A percentile compares a stretch with the other conserved stretches of the same genome.
Evolutionary conservation across 1,140 invertebrate genomes (phyloP).

Genomic region (Dreissena rostriformis): DNA sequence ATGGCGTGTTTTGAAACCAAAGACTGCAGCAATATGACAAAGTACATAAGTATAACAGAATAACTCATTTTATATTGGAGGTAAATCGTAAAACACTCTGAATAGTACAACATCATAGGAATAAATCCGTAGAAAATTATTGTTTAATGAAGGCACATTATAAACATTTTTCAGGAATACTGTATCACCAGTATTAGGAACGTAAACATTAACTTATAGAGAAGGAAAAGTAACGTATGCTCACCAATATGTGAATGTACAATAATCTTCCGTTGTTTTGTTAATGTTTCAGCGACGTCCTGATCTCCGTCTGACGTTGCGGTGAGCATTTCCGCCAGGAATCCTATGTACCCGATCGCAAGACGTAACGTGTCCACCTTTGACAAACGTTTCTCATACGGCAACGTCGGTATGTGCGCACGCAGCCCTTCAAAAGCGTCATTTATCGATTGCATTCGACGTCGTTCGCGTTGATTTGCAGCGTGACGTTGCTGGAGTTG

Average conservation of each 20-base stretch:
- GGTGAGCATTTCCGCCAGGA: constrained; percentile 95
- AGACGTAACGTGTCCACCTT: constrained; percentile 98
- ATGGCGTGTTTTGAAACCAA: too few relatives aligned
- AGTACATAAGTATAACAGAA: too few relatives aligned
- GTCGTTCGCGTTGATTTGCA: constrained; percentile 86
- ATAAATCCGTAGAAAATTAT: too few relatives aligned
- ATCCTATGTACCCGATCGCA: constrained; percentile 99
- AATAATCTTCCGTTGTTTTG: constrained; percentile 69
- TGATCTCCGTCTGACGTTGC: constrained; percentile 93
- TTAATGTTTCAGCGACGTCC: constrained; percentile 95
- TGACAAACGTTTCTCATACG: constrained; percentile 98
- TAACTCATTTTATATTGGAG: too few relatives aligned
- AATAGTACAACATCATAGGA: too few relatives aligned
- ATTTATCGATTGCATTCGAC: constrained; percentile 98
- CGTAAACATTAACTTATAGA: too few relatives aligned
- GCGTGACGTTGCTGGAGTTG: constrained; percentile 88
- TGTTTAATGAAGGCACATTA: too few relatives aligned
- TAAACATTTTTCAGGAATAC: too few relatives aligned
- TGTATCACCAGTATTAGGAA: too few relatives aligned
- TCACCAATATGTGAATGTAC: background rate
- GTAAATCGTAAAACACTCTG: too few relatives aligned
- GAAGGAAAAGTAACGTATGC: background rate
- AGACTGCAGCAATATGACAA: too few relatives aligned
- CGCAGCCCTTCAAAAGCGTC: constrained; percentile 92
- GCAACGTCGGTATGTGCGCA: constrained; percentile 97